Evolutionary conservation across 2,888 invertebrate species (phyloP).

Genomic region (Pterostichus niger): DNA sequence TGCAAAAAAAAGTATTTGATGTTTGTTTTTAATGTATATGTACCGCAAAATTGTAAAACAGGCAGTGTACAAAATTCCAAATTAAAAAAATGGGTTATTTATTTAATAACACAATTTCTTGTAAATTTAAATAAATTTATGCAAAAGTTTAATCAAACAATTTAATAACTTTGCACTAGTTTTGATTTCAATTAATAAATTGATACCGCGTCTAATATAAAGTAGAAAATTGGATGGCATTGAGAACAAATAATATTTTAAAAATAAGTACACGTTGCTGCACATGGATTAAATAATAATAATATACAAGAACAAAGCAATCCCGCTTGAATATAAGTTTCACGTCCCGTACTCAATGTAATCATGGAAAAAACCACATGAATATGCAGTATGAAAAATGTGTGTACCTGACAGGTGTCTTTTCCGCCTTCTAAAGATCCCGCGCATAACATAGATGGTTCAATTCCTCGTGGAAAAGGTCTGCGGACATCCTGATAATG

Average conservation of each 20-base stretch:
- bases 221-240: conserved; percentile 14
- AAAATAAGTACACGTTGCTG: background rate
- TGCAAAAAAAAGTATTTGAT: too few species aligned
- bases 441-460: conserved; percentile 77
- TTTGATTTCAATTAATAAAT: too few species aligned
- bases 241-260: background rate
- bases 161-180: too few species aligned
- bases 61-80: too few species aligned
- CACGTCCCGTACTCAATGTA: conserved; percentile 1
- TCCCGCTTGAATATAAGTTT: conserved; percentile 6
- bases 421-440: conserved; percentile 75
- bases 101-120: too few species aligned
- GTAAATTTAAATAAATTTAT: too few species aligned
- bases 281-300: background rate
- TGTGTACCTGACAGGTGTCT: conserved; percentile 75
- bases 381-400: background rate
- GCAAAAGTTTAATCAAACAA: too few species aligned
- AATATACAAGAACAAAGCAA: conserved; percentile 1
- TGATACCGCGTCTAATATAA: too few species aligned
- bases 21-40: too few species aligned
- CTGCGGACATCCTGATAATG: conserved; percentile 70
- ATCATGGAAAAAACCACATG: background rate
- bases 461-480: conserved; percentile 72
- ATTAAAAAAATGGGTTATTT: too few species aligned
- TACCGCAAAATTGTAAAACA: too few species aligned